These are phyloP conservation scores for Pyralis farinalis DNA, from an alignment of 2,888 invertebrate species.

Conservation along the genomic window DNA sequence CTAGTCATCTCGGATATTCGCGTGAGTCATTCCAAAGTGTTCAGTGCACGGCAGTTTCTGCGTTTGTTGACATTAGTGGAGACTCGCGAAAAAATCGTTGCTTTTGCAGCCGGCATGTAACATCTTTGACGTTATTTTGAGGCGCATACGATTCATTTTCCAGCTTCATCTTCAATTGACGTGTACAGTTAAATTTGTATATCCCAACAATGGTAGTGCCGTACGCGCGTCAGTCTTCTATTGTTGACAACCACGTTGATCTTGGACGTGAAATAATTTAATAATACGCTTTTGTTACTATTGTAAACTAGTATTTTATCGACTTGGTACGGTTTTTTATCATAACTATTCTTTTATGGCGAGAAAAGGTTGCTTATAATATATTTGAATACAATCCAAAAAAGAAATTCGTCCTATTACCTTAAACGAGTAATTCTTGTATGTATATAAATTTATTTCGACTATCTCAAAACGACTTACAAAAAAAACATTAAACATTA, in stretches of 20 bases:
- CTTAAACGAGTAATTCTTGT: no score
- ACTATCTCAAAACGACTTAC: no score
- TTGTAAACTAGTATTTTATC: no score
- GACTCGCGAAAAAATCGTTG: neutral
- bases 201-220: slow-evolving; percentile 23
- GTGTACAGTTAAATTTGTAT: slow-evolving; percentile 9
- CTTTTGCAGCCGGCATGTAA: neutral
- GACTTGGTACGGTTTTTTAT: no score
- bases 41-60: neutral
- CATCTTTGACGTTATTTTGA: neutral
- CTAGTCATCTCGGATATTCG: neutral
- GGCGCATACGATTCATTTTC: slow-evolving; percentile 2
- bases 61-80: slow-evolving; percentile 10
- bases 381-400: no score
- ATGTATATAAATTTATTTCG: no score
- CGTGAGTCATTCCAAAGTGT: slow-evolving; percentile 4
- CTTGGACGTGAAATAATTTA: slow-evolving; percentile 28
- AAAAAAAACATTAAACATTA: no score
- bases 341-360: no score
- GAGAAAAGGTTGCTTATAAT: no score
- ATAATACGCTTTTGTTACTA: slow-evolving; percentile 24
- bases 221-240: slow-evolving; percentile 26
- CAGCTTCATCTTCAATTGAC: neutral
- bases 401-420: no score
- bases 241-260: slow-evolving; percentile 21